Conservation (phyloP, 1,140 invertebrate species). For the Heterodera schachtii region DNA sequence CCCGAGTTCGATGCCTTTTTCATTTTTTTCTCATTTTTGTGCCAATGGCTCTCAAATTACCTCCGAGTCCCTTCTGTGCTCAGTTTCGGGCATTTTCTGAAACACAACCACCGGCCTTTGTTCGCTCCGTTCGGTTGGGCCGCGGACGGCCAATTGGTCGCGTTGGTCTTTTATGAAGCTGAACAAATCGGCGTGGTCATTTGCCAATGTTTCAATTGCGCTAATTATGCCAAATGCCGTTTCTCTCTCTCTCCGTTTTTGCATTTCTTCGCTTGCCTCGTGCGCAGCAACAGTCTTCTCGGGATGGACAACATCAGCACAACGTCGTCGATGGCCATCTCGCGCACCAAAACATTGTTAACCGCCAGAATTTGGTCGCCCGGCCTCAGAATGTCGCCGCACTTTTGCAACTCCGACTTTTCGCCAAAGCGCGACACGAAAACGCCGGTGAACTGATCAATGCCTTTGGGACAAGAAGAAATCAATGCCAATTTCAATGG, state of each 20-base stretch:
- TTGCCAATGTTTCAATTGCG: not conserved
- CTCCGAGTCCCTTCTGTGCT: slow-evolving; percentile 8
- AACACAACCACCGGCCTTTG: slow-evolving; percentile 59
- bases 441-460: slow-evolving; percentile 88
- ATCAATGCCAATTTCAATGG: not conserved
- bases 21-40: not conserved
- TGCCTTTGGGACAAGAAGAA: slow-evolving; percentile 70
- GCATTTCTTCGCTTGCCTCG: slow-evolving; percentile 27
- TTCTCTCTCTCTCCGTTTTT: not conserved
- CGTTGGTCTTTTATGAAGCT: slow-evolving; percentile 57
- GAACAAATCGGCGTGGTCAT: slow-evolving; percentile 18
- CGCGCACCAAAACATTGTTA: slow-evolving; percentile 92
- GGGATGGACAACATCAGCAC: slow-evolving; percentile 91
- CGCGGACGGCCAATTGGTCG: slow-evolving; percentile 33
- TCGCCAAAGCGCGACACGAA: slow-evolving; percentile 94
- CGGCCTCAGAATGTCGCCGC: slow-evolving; percentile 92
- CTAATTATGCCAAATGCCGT: not conserved
- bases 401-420: slow-evolving; percentile 78
- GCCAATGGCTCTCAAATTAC: slow-evolving; percentile 23
- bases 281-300: slow-evolving; percentile 79
- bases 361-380: slow-evolving; percentile 98
- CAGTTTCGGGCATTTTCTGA: slow-evolving; percentile 39
- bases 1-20: slow-evolving; percentile 33
- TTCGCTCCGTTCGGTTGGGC: slow-evolving; percentile 2
- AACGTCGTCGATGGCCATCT: slow-evolving; percentile 91